A percentile compares a stretch with the other conserved stretches of the same genome.
Evolutionary conservation across 2,888 invertebrate genomes (phyloP).

Genomic region (Octonoba sinensis): DNA sequence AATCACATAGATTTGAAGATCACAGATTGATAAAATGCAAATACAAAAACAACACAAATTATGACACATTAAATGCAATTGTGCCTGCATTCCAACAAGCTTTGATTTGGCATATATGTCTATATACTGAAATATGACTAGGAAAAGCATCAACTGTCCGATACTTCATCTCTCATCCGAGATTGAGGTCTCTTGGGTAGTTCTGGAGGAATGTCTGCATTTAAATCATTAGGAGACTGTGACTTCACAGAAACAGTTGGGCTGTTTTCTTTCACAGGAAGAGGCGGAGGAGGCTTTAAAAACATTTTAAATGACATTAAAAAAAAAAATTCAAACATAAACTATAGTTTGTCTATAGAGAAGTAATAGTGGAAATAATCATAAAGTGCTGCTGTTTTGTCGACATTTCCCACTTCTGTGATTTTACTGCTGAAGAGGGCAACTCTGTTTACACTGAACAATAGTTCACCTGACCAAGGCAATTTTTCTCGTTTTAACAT

Average conservation of each 20-base stretch:
- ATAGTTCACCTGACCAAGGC: no score
- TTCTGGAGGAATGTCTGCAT: constrained; percentile 52
- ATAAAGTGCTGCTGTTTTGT: no score
- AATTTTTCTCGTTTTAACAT: no score
- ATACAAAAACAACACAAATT: no score
- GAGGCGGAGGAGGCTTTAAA: constrained; percentile 60
- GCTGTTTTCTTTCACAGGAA: constrained; percentile 63
- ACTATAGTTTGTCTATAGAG: no score
- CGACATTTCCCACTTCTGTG: no score
- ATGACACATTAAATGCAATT: no score
- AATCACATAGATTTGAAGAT: no score
- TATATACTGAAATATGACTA: constrained; percentile 41
- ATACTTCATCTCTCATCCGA: constrained; percentile 10
- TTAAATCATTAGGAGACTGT: constrained; percentile 8
- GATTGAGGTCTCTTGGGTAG: constrained; percentile 59
- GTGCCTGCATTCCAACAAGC: neutral
- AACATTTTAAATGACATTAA: neutral
- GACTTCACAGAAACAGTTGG: constrained; percentile 29
- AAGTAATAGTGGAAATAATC: no score
- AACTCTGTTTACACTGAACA: no score
- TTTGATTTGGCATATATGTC: neutral
- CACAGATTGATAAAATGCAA: no score
- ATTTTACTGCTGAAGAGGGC: no score
- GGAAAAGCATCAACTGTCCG: constrained; percentile 42
- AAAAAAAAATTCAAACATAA: neutral